Base-by-base conservation (phyloP, 2,888 invertebrate species). In the Corbicula japonica region DNA sequence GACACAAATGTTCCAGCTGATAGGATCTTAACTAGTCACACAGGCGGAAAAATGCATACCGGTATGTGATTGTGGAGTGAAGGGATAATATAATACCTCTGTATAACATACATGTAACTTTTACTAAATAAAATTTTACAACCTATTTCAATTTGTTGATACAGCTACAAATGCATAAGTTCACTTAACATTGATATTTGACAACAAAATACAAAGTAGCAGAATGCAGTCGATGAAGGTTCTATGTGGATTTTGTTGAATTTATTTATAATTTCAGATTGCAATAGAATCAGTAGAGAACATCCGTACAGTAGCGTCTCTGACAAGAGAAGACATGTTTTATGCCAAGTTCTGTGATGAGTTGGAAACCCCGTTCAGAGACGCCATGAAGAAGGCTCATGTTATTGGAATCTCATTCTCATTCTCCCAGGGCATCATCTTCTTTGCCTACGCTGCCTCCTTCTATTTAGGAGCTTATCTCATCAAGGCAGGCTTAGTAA, bases 391-490 rank as follows among this genome's bases (percentile, higher is more conserved):
- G 70, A 89, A 89, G 69, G 88, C 88, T 12, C 90, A 91, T 68
- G 68, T 90, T 2, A 79, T 87, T 15, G 92, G 91, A 3, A 48
- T 92, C 0, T 86, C 91, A 0, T 92, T 89, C 78, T 90, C 90
- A 41, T 80, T 92, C 44, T 94, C 95, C 1, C 95, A 95, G 85
- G 94, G 94, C 5, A 90, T 95, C 23, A 94, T 95, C 56, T 95
- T 95, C 92, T 93, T 95, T 81, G 94, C 95, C 89, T 95, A 95
- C 87, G 94, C 95, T 23, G 94, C 93, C 21, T 94, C 94, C 2
- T 95, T 95, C 90, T 93, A 93, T 68, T 93, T 94, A 76, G 95
- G 95, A 6, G 94, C 94, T n/a, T 93, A 94, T 80, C 92, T 95
- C 32, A 94, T 95, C 30, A 89, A 93, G 56, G n/a, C n/a, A n/a